Percentiles rank a stretch among this genome's conserved stretches.
These are phyloP conservation scores for Dermolepida albohirtum DNA, from an alignment of 2,888 invertebrate species.

Conservation along the genomic window DNA sequence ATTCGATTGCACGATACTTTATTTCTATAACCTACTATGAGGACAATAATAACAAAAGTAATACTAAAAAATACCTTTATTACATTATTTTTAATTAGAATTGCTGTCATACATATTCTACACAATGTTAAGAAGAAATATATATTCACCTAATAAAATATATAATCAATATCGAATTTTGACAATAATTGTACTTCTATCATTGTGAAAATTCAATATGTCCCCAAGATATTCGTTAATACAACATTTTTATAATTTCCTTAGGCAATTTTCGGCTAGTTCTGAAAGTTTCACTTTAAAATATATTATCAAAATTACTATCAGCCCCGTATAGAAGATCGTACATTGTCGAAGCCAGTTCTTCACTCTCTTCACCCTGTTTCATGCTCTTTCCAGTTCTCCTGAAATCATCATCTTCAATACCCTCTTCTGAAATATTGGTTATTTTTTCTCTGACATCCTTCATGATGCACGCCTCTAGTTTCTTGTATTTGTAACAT, in stretches of 20 bases:
- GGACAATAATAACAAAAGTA: no score
- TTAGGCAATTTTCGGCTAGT: conserved; percentile 30
- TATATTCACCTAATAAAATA: neutral
- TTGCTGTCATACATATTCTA: no score
- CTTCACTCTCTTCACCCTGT: conserved; percentile 67
- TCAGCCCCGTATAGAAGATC: conserved; percentile 74
- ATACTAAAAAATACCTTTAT: no score
- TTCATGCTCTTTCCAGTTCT: conserved; percentile 68
- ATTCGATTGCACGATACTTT: no score
- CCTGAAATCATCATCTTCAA: conserved; percentile 66
- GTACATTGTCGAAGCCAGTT: conserved; percentile 71
- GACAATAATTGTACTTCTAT: conserved; percentile 55
- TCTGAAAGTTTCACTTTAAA: conserved; percentile 51
- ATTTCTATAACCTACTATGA: no score
- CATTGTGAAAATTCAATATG: conserved; percentile 61
- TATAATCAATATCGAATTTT: conserved; percentile 57
- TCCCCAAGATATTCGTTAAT: neutral
- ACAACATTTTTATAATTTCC: conserved; percentile 9
- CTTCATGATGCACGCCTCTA: conserved; percentile 79
- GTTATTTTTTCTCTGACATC: conserved; percentile 75
- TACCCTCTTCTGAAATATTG: conserved; percentile 68
- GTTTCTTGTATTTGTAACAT: conserved; percentile 79
- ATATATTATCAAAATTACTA: conserved; percentile 65
- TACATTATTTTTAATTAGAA: no score
- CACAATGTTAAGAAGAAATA: no score